Evolutionary conservation across 2,888 invertebrate genomes (phyloP), one percentile per base, ranked within the genome.

Genomic region (Agonopterix subpropinquella): DNA sequence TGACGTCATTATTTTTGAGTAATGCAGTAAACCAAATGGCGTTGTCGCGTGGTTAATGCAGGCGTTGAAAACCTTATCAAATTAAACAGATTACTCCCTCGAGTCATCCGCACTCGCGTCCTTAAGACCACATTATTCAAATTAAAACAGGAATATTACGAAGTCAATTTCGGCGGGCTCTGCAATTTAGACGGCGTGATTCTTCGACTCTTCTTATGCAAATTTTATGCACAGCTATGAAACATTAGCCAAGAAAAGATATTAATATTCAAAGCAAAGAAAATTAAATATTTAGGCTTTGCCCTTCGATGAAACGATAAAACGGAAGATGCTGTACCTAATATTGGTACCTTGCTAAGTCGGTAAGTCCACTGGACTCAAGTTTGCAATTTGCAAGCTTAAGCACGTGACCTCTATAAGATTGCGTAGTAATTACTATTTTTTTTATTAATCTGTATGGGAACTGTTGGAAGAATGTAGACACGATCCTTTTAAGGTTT

Each of bases 111-210:
- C 45, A 54, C 54, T 54, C 45, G 50, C 28, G 28, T 28, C 28
- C 28, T 28, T 28, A 28, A 28, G 28, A 28, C 62, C 59, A 58
- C 65, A 67, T 70, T 73, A 76, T 73, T 76, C 66, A 75, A 70
- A 76, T 75, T 67, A 68, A 70, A 71, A 73, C 68, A 62, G 56
- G 58, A 65, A 67, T 61, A 70, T 69, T 68, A 71, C 65, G 64
- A 66, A 71, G 70, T 68, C 61, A 67, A 68, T 70, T 68, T 59
- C 56, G 56, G 51, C 57, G 56, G 55, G 56, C 70, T 65, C 62
- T 56, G 39, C 62, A 59, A 65, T 64, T 45, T 36, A 37, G 37
- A n/a, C 36, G 44, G 8, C 44, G 52, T 48, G 53, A 59, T 61
- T 64, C 58, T 64, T 62, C 54, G 41, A 41, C 28, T 42, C 47